Evolutionary conservation across 2,113 vertebrate genomes (phyloP).

Genomic region (Galbula dea): DNA sequence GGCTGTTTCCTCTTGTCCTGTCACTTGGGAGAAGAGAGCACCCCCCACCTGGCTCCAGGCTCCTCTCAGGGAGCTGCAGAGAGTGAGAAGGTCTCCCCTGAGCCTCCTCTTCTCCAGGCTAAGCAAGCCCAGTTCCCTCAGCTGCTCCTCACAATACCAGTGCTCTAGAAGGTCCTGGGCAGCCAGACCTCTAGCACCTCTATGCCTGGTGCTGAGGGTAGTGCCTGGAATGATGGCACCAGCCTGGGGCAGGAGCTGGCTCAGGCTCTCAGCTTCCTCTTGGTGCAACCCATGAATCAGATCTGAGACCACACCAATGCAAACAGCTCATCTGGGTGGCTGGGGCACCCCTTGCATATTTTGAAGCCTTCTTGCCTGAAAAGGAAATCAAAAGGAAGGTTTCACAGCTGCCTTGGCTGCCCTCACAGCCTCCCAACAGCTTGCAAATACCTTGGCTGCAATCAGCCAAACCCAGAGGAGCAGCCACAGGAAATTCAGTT

Average conservation of each 20-base stretch:
- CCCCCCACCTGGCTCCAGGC: too few relatives aligned
- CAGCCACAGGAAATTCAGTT: background rate
- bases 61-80: too few relatives aligned
- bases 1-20: too few relatives aligned
- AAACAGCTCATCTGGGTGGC: background rate
- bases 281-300: background rate
- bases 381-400: background rate
- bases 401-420: background rate
- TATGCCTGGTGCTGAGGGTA: background rate
- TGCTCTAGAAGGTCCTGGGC: background rate
- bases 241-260: background rate
- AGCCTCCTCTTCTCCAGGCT: too few relatives aligned
- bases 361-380: background rate
- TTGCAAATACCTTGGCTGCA: background rate
- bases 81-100: too few relatives aligned
- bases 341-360: background rate
- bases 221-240: rapidly evolving
- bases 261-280: background rate
- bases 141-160: too few relatives aligned
- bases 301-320: background rate
- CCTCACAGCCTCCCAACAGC: background rate
- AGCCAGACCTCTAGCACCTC: background rate
- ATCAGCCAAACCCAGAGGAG: background rate
- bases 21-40: too few relatives aligned
- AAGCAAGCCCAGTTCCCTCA: too few relatives aligned